Conservation (phyloP, 2,113 vertebrate genomes). For the Muscicapa adusta region DNA sequence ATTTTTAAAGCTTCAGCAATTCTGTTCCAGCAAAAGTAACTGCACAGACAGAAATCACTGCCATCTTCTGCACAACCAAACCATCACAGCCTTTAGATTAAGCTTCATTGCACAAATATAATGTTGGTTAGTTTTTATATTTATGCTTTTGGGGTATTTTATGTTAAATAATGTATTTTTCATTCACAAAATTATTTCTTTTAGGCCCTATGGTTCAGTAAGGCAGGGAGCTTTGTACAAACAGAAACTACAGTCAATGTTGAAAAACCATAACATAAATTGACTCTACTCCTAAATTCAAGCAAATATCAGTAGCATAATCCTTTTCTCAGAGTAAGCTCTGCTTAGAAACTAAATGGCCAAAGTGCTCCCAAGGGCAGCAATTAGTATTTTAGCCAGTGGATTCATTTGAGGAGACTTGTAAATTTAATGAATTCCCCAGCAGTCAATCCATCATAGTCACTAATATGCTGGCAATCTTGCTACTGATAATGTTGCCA, state of each 20-base stretch:
- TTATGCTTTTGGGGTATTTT: not conserved
- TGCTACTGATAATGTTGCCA: constrained; percentile 31
- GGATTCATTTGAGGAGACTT: not conserved
- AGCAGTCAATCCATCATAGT: constrained; percentile 13
- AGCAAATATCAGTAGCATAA: constrained; percentile 2
- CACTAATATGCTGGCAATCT: constrained; percentile 28
- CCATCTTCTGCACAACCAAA: not conserved
- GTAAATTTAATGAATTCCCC: constrained; percentile 51
- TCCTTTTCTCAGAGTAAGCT: not conserved
- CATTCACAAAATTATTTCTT: not conserved
- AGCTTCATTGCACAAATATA: not conserved
- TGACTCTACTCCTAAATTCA: not conserved
- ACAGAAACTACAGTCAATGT: not conserved
- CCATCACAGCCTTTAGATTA: not conserved
- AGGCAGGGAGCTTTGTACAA: not conserved
- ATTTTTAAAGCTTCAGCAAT: not conserved
- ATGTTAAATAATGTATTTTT: not conserved
- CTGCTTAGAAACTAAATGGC: constrained; percentile 37
- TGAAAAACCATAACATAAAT: not conserved
- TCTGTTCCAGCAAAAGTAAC: not conserved
- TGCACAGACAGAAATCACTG: not conserved
- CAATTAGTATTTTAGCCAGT: constrained; percentile 44
- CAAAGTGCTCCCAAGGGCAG: constrained; percentile 30
- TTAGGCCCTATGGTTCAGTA: not conserved
- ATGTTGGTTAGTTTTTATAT: not conserved